Conservation (phyloP, 2,888 invertebrate species). For the Hymenopus coronatus region DNA sequence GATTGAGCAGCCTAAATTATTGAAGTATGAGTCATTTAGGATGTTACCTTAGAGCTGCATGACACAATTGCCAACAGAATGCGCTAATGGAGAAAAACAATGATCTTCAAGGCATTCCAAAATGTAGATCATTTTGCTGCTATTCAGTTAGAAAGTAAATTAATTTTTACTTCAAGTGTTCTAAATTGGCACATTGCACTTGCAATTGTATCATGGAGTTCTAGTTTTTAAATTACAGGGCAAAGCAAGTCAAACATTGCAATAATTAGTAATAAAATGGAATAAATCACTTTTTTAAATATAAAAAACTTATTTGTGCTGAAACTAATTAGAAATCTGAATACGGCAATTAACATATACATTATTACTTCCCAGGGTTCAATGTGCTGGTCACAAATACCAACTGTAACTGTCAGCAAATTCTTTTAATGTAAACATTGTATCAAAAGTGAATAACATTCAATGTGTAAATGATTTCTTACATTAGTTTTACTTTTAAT, state of each 20-base stretch:
- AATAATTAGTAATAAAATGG: slow-evolving; percentile 18
- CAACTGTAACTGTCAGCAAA: not conserved
- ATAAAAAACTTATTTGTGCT: slow-evolving; percentile 17
- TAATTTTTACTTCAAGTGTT: not conserved
- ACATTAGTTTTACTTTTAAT: not conserved
- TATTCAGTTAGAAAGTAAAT: no score
- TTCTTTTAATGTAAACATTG: no score
- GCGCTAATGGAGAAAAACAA: no score
- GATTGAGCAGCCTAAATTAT: not conserved
- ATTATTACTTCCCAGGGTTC: slow-evolving; percentile 14
- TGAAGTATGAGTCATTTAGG: not conserved
- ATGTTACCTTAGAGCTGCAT: not conserved
- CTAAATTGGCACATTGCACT: not conserved
- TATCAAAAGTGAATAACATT: no score
- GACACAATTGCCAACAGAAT: not conserved
- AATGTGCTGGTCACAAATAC: not conserved
- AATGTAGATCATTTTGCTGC: no score
- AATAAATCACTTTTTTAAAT: slow-evolving; percentile 16
- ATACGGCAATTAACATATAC: slow-evolving; percentile 15
- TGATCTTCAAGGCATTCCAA: no score
- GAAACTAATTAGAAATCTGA: slow-evolving; percentile 14
- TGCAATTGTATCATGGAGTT: not conserved
- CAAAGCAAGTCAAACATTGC: slow-evolving; percentile 27
- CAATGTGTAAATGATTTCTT: not conserved
- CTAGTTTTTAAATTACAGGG: slow-evolving; percentile 18